Evolutionary conservation across 2,888 invertebrate genomes (phyloP), one percentile per base, ranked within the genome.

Genomic region (Cyaniris semiargus): DNA sequence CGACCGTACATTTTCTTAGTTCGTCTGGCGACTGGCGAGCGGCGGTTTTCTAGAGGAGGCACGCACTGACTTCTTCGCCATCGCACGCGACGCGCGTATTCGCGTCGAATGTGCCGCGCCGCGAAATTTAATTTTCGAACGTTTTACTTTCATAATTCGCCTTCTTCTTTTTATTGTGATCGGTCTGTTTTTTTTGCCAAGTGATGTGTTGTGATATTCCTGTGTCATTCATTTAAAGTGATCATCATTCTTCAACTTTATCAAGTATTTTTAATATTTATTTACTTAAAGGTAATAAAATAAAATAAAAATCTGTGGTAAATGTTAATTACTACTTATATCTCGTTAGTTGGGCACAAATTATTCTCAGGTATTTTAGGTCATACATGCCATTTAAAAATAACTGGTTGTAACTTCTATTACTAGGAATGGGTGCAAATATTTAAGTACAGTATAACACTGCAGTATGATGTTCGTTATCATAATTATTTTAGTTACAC

Each of bases 41-140:
- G 71, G 71, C 10, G 23, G 60, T 66, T 88, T 88, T 87, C 88
- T 85, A 85, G 85, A 86, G 87, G 87, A 87, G 84, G 82, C 87
- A 87, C 87, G 87, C 91, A 92, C 89, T 90, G 84, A 86, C 88
- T 86, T 84, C 85, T 81, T 80, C 86, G 88, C 81, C 86, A 83
- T 81, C 80, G 88, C 90, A 89, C 90, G 91, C 91, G 91, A 89
- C 92, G 91, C 92, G 87, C 92, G 91, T 88, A 86, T 84, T 84
- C 88, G 89, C 90, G 90, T 85, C 81, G 85, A 85, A 87, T 87
- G 89, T 89, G 89, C 88, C 90, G 89, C 90, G 88, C 90, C 88
- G 89, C 88, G 86, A 88, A 88, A 84, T 87, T 82, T 80, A 81
- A 84, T 84, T 84, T 83, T 81, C 84, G 84, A 84, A 83, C 81